Base-by-base conservation (phyloP, 2,888 invertebrate species). In the Cotesia congregata region DNA sequence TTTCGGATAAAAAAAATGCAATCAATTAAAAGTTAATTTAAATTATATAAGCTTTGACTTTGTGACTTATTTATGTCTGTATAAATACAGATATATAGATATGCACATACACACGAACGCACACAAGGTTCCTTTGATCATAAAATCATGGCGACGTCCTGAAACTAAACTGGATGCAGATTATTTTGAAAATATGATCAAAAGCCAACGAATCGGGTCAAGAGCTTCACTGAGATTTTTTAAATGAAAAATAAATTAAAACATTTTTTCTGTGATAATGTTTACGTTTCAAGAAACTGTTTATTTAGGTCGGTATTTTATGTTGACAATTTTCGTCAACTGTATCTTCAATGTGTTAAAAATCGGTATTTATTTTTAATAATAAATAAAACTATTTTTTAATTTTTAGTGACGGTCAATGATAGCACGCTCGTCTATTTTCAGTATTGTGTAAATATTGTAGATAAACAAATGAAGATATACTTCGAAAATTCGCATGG, bases 141-240 rank as follows among this genome's bases (percentile, higher is more conserved):
- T 64, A 38, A 62, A 30, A 39, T 20, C 69, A 65, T 75, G 71
- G 9, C 12, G 50, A 50, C 60, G n/a, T 30, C 61, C 39, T 50
- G 17, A 50, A 71, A 75, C 75, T 65, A 70, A 65, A 71, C 40
- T 20, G 75, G 64, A 75, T 75, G 75, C 65, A 71, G 70, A 75
- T 75, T 75, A 75, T 75, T 75, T 75, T 71, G 75, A 65, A 65
- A 71, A 70, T 59, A 75, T 62, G 59, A 75, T 75, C 75, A 75
- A 75, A 75, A 70, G 65, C 20, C 50, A 68, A 60, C 61, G 68
- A 75, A 75, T 75, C 50, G 20, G 75, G 75, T 75, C 69, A 75
- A 75, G 70, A 70, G 62, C 39, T 39, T 41, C 62, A n/a, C 1
- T 40, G 17, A 59, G n/a, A 17, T 67, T 39, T 64, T 40, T 17